A percentile compares a stretch with the other conserved stretches of the same genome.
Conservation (phyloP, 2,888 invertebrate species). For the Leptogaster cylindrica region DNA sequence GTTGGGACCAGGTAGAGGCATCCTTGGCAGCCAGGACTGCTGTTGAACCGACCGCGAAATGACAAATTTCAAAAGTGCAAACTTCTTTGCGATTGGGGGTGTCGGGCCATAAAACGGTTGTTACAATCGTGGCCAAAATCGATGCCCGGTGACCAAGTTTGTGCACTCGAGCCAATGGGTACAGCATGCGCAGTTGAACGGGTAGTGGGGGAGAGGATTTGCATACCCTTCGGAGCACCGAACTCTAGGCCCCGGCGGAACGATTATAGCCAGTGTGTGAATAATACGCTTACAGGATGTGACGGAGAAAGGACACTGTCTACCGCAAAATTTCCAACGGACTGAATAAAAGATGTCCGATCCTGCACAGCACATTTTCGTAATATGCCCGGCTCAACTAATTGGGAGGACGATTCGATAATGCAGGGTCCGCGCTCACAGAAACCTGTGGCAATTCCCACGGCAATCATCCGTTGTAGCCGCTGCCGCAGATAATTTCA, state of each 20-base stretch:
- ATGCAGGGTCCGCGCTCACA: neutral
- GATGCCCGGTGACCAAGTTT: neutral
- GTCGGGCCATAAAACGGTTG: neutral
- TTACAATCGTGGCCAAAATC: constrained; percentile 4
- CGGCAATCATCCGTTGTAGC: constrained; percentile 15
- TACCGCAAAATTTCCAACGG: neutral
- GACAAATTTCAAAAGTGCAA: constrained; percentile 3
- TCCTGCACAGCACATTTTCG: constrained; percentile 13
- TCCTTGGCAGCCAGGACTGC: neutral
- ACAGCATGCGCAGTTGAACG: constrained; percentile 7
- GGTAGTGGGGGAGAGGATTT: no score
- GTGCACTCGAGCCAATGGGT: constrained; percentile 6
- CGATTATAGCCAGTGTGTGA: constrained; percentile 4
- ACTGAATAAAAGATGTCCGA: constrained; percentile 15
- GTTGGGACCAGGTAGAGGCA: neutral
- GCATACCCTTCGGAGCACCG: no score
- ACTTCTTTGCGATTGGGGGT: neutral
- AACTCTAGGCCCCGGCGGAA: no score
- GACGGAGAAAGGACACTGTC: neutral
- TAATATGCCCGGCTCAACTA: neutral
- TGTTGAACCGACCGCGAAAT: neutral
- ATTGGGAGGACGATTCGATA: constrained; percentile 25
- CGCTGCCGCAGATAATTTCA: constrained; percentile 29
- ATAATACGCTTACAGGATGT: constrained; percentile 3
- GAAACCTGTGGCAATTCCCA: constrained; percentile 31